Conservation (phyloP, 2,888 invertebrate species). For the Caenorhabditis sp. region DNA sequence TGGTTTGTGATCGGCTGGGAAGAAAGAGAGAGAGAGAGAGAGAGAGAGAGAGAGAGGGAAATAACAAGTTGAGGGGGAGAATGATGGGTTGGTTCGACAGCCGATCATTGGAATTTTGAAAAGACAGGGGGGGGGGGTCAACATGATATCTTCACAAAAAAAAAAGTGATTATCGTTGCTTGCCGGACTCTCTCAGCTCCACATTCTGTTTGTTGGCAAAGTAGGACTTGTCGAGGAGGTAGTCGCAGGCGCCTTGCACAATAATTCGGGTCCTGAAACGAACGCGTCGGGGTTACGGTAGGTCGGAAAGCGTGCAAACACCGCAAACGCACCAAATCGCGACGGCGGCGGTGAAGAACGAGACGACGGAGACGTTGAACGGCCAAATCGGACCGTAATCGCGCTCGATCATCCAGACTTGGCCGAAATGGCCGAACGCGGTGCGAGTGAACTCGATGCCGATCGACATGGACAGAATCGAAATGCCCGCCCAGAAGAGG, state of each 20-base stretch:
- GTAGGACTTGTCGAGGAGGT: conserved; percentile 74
- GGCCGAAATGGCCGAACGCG: conserved; percentile 66
- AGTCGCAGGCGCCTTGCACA: conserved; percentile 75
- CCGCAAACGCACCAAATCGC: conserved; percentile 71
- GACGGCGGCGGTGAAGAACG: conserved; percentile 76
- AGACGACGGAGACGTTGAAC: conserved; percentile 75
- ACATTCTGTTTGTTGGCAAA: conserved; percentile 62
- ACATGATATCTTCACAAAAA: no score
- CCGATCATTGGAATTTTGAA: background rate
- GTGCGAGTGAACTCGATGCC: conserved; percentile 73
- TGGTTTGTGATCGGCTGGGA: conserved; percentile 35
- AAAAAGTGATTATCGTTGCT: conserved; percentile 24
- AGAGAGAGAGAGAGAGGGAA: background rate
- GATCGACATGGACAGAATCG: conserved; percentile 75
- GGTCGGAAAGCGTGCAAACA: no score
- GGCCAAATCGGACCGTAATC: conserved; percentile 79
- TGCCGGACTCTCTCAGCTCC: conserved; percentile 45
- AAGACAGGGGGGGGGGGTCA: background rate
- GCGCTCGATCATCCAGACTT: conserved; percentile 68
- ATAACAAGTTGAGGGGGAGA: conserved; percentile 17
- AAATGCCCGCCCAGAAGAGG: conserved; percentile 68
- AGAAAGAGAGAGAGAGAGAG: background rate
- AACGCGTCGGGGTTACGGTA: no score
- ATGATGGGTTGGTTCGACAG: no score
- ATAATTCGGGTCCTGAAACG: conserved; percentile 68